Base-by-base conservation (phyloP, 2,888 invertebrate genomes). In the Calameuta idolon region DNA sequence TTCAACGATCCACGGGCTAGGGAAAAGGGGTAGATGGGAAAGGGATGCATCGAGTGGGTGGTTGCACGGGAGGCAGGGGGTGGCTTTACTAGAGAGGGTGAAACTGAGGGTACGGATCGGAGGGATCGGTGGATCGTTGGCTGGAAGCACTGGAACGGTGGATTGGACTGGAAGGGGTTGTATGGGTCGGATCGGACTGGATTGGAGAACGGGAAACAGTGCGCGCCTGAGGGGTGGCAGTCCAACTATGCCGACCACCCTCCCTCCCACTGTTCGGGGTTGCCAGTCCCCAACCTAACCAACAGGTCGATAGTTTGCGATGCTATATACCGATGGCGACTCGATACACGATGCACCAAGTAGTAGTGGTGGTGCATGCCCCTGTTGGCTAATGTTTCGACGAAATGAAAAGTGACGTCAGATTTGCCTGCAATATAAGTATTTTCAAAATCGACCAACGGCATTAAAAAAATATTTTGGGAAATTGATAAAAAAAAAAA, bases 281-380 rank as follows among this genome's bases (percentile, higher is more conserved):
- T 69, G 69, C 31, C 5, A 69, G 69, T 69, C 69, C 69, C 69
- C 31, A 69, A 69, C 34, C 74, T 33, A 69, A 75, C 77, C 69
- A 77, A 77, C 77, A 75, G 75, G 77, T 77, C 77, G 75, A 77
- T 77, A 77, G 34, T 69, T 77, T 40, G 74, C 74, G 35, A 68
- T 33, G 55, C 77, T 55, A 74, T 77, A 69, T 74, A 74, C 68
- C 77, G 77, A 77, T 77, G 74, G 35, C 77, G 34, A 31, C 74
- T 77, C 77, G 75, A 77, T 77, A 37, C 31, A n/a, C 12, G 69
- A 30, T 69, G 69, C 69, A 69, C 30, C 69, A 23, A 15, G 33
- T 40, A 40, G 40, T 40, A 15, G 35, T 35, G 9, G 40, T 15
- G 40, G 15, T 40, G 40, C 40, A 40, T 40, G 15, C 40, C 40